These are phyloP conservation scores for Thalpophila matura DNA, from an alignment of 2,888 invertebrate genomes.

Conservation along the genomic window DNA sequence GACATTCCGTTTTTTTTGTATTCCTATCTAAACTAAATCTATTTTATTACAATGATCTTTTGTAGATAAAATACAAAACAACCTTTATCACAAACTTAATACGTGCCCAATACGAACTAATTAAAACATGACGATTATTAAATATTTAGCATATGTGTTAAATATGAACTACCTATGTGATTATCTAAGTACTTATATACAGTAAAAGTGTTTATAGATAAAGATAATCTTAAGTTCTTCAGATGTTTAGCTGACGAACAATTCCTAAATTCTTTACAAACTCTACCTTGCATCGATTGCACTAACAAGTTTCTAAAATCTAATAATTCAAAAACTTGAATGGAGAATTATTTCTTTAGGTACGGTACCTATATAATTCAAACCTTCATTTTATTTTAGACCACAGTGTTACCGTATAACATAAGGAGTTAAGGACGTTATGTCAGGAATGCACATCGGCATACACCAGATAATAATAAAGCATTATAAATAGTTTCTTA, in stretches of 20 bases:
- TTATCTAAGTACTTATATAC: constrained; percentile 1
- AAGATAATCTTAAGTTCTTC: neutral
- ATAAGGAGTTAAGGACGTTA: constrained; percentile 2
- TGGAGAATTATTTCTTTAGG: too few relatives aligned
- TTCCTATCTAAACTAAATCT: neutral
- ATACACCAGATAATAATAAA: constrained; percentile 30
- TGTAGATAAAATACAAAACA: neutral
- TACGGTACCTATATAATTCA: too few relatives aligned
- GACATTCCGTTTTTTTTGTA: too few relatives aligned
- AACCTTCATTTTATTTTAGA: constrained; percentile 7
- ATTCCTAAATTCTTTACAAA: neutral
- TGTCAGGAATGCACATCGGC: constrained; percentile 40
- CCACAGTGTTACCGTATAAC: neutral
- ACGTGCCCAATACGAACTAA: constrained; percentile 19
- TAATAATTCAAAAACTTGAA: too few relatives aligned
- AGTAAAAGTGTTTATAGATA: constrained; percentile 3
- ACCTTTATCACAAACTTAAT: constrained; percentile 4
- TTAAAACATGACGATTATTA: neutral
- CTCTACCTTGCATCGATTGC: neutral
- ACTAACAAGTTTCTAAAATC: neutral
- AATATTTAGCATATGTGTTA: constrained; percentile 13
- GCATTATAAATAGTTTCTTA: constrained; percentile 49
- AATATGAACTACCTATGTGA: neutral
- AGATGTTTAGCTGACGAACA: neutral
- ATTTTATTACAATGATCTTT: neutral